A percentile compares a stretch with the other conserved stretches of the same genome.
Evolutionary conservation across 2,113 vertebrate species (phyloP).

Genomic region (Alectura lathami): DNA sequence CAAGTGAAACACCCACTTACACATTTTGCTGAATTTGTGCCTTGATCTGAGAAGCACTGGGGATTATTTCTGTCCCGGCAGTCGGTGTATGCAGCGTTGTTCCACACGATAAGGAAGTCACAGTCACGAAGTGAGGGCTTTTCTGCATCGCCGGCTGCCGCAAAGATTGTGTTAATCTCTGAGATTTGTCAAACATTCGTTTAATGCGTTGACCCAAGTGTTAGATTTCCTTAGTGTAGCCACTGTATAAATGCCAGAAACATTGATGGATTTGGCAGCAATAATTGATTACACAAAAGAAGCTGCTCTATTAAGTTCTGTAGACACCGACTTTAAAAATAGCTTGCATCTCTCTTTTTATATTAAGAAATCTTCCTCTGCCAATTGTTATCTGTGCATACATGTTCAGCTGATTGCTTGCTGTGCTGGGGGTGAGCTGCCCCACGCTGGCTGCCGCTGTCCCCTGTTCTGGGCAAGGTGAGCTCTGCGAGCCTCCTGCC

Average conservation of each 20-base stretch:
- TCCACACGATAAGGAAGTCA: fast-evolving
- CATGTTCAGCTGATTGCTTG: fast-evolving
- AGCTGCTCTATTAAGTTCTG: not conserved
- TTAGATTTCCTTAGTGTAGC: not conserved
- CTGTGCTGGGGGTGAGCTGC: not conserved
- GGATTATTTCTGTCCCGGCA: not conserved
- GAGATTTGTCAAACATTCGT: not conserved
- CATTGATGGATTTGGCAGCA: not conserved
- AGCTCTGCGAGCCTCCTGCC: too few species aligned
- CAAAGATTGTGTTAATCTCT: not conserved
- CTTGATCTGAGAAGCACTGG: fast-evolving
- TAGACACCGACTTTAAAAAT: not conserved
- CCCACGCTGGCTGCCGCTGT: too few species aligned
- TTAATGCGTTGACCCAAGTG: not conserved
- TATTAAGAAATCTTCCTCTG: not conserved
- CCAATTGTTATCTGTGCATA: not conserved
- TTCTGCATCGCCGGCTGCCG: not conserved
- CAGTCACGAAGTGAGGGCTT: not conserved
- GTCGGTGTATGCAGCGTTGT: fast-evolving
- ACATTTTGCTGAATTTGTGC: not conserved
- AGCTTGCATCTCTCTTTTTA: not conserved
- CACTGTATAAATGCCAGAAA: not conserved
- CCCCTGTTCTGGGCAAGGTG: too few species aligned
- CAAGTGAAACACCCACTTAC: fast-evolving
- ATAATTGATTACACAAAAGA: not conserved